Evolutionary conservation across 2,113 vertebrate genomes (phyloP).

Genomic region (Seriola rivoliana): DNA sequence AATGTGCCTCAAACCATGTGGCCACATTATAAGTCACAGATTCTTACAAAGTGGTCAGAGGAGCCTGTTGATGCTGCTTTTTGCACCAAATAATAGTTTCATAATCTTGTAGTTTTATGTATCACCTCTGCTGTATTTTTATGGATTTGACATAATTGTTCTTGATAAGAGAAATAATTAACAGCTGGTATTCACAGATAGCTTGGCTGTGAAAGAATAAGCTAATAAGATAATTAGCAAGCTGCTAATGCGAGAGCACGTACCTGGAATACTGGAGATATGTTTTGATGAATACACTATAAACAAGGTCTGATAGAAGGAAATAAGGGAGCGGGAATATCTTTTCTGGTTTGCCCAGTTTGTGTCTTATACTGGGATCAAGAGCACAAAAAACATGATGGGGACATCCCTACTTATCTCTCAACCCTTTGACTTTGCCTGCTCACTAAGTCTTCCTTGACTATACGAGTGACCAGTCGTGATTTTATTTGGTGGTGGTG

Average conservation of each 20-base stretch:
- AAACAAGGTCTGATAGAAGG: background rate
- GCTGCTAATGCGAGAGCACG: background rate
- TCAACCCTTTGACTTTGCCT: background rate
- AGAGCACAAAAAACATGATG: background rate
- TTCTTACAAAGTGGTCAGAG: constrained; percentile 5
- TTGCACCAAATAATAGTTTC: background rate
- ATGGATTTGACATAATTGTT: constrained; percentile 3
- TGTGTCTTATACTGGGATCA: no score
- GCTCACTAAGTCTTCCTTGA: background rate
- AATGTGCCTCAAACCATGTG: background rate
- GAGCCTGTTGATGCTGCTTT: background rate
- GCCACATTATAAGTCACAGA: background rate
- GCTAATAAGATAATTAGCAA: constrained; percentile 29
- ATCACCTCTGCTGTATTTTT: background rate
- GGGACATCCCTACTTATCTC: no score
- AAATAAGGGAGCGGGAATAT: background rate
- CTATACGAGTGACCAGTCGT: background rate
- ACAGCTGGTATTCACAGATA: constrained; percentile 26
- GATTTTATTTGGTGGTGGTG: constrained; percentile 12
- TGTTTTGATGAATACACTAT: background rate
- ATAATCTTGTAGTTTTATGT: background rate
- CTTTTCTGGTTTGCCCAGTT: constrained; percentile 3
- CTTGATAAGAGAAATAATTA: constrained; percentile 37
- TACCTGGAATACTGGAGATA: background rate
- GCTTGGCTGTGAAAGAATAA: constrained; percentile 19